Evolutionary conservation across 2,888 invertebrate species (phyloP).

Genomic region (Drosophila mettleri): DNA sequence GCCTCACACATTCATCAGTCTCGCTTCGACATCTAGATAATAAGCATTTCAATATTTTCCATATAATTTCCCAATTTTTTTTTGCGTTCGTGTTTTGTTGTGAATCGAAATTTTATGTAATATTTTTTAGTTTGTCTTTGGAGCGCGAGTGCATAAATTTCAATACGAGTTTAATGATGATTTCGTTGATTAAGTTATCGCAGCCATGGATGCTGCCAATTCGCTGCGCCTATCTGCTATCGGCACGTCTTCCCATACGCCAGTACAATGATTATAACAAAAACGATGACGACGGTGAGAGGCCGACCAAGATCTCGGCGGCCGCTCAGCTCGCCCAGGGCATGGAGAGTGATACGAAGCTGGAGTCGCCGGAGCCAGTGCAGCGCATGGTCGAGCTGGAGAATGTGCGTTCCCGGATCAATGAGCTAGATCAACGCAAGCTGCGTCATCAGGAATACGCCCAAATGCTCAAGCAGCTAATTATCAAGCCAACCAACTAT

Average conservation of each 20-base stretch:
- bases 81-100: neutral
- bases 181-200: neutral
- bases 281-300: neutral
- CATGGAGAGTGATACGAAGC: neutral
- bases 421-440: constrained; percentile 50
- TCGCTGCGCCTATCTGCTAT: neutral
- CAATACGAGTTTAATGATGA: neutral
- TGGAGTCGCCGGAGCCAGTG: constrained; percentile 29
- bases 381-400: constrained; percentile 25
- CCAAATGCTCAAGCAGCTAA: constrained; percentile 15
- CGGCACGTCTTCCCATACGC: neutral
- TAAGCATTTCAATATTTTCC: neutral
- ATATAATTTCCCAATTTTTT: neutral
- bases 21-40: neutral
- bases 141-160: neutral
- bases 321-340: constrained; percentile 21
- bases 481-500: constrained; percentile 6
- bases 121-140: neutral
- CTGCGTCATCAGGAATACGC: constrained; percentile 27
- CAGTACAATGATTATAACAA: neutral
- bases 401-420: constrained; percentile 26
- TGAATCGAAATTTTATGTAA: constrained; percentile 7
- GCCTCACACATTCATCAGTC: constrained; percentile 1
- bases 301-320: constrained; percentile 30
- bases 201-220: neutral